Evolutionary conservation across 2,113 vertebrate species (phyloP), one percentile per base, ranked within the genome.

Genomic region (Acanthochromis polyacanthus): DNA sequence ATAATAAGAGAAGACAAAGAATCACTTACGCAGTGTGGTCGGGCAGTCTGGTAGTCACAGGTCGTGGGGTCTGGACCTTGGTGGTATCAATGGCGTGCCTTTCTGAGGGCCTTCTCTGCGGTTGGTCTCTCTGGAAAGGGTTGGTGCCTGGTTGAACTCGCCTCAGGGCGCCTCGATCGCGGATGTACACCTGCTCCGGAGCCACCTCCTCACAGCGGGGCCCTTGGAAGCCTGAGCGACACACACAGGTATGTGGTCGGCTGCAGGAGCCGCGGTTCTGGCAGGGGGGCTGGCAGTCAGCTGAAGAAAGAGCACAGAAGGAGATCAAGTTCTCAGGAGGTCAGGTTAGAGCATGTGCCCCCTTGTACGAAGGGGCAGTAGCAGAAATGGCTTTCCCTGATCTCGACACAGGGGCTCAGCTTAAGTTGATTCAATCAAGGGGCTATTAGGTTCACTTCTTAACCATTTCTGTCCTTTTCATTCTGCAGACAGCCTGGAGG

Each of bases 201-300:
- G 93, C 83, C 78, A 91, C 83, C 77, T 95, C 94, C 81, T 95
- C 93, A 76, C 95, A 95, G 73, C 92, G 93, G 32, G 86, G 43
- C 8, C 95, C 95, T 87, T 94, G 93, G 90, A 94, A 95, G 50
- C 95, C 95, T 0, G 95, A 95, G 79, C 95, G 94, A 65, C 95
- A 95, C 80, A 95, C 94, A 1, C 95, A 95, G 75, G 93, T 95
- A 78, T 95, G 93, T 10, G 95, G 95, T 3, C 95, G 92, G 68
- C 94, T 95, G 87, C 95, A 95, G 65, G 95, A 95, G 76, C 95
- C 95, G 1, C 95, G 92, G 91, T 95, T 95, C 90, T 94, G 93
- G 86, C 95, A 95, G 65, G 93, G 94, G 48, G 95, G 95, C 78
- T 94, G 92, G 89, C 95, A 95, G 82, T 95, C 94, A 66, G 95